A percentile compares a stretch with the other conserved stretches of the same genome.
Conservation (phyloP, 2,888 invertebrate species). For the Syrista parreyssii region DNA sequence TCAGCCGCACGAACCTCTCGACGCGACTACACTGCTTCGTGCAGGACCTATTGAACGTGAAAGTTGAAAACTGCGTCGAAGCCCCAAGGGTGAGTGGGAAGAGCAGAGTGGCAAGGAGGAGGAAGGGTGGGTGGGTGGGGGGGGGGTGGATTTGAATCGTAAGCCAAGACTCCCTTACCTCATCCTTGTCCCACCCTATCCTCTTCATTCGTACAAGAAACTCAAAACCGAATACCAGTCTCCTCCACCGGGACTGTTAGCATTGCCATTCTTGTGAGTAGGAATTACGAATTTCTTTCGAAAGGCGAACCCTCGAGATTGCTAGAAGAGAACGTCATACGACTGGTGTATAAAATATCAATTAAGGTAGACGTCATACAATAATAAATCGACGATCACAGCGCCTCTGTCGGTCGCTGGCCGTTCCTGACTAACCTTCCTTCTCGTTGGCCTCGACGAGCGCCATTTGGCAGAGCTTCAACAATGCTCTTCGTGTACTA, state of each 20-base stretch:
- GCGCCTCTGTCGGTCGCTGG: background rate
- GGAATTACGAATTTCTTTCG: background rate
- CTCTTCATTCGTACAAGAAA: background rate
- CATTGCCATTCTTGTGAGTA: background rate
- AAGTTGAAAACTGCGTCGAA: slow-evolving; percentile 29
- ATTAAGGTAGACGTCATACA: background rate
- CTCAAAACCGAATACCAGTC: background rate
- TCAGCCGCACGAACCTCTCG: slow-evolving; percentile 44
- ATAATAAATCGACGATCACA: background rate
- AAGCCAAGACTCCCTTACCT: background rate
- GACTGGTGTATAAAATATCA: background rate
- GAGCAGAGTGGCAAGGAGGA: background rate
- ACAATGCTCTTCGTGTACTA: slow-evolving; percentile 37
- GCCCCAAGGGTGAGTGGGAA: background rate
- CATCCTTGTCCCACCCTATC: background rate
- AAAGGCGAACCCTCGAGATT: background rate
- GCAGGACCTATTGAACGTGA: slow-evolving; percentile 5
- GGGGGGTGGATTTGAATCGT: background rate
- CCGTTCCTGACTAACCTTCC: background rate
- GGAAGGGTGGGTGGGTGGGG: background rate
- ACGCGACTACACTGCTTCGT: background rate
- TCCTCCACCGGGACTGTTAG: background rate
- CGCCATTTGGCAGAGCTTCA: slow-evolving; percentile 44
- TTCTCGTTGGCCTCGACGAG: slow-evolving; percentile 8
- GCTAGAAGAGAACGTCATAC: background rate